Evolutionary conservation across 2,113 vertebrate genomes (phyloP).

Genomic region (Heterotilapia buettikoferi): DNA sequence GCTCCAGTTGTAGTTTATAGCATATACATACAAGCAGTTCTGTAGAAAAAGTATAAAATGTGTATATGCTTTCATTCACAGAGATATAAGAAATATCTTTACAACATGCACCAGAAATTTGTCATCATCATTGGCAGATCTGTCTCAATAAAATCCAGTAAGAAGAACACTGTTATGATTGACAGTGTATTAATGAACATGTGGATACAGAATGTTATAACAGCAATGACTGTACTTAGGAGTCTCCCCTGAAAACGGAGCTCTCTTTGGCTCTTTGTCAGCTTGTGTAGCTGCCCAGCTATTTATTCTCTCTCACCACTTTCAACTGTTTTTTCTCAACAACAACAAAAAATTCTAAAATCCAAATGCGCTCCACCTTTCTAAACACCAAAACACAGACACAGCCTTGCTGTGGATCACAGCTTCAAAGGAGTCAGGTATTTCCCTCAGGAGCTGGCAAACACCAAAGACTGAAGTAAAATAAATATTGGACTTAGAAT

Average conservation of each 20-base stretch:
- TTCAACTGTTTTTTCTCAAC: neutral
- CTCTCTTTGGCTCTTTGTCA: neutral
- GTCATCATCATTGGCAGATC: neutral
- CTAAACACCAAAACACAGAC: neutral
- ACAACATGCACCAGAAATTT: neutral
- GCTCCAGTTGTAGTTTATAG: neutral
- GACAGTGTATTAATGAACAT: neutral
- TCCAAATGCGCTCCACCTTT: neutral
- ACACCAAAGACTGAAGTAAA: neutral
- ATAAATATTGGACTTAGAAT: neutral
- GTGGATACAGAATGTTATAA: neutral
- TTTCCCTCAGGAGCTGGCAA: neutral
- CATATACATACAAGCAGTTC: neutral
- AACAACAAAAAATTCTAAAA: neutral
- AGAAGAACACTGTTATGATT: neutral
- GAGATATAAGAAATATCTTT: neutral
- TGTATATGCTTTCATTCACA: neutral
- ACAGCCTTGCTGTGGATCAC: neutral
- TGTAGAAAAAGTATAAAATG: neutral
- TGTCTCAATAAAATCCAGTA: neutral
- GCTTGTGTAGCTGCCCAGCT: neutral
- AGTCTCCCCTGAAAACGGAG: neutral
- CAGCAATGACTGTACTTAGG: neutral
- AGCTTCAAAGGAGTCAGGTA: neutral
- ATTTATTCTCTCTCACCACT: neutral